Evolutionary conservation across 2,888 invertebrate genomes (phyloP).

Genomic region (Charanyca ferruginea): DNA sequence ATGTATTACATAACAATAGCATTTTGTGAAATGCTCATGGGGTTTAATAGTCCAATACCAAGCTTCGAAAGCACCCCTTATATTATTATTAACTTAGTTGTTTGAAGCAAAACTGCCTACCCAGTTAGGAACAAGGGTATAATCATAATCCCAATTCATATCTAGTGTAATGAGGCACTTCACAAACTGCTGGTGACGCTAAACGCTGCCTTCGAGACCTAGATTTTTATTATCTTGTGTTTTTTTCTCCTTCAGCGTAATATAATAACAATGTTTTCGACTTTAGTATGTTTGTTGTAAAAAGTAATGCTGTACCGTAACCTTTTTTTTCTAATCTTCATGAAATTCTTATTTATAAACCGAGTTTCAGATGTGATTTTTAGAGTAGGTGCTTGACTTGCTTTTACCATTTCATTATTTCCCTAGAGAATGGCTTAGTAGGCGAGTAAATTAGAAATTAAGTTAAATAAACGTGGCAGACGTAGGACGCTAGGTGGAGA

Average conservation of each 20-base stretch:
- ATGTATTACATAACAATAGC: not conserved
- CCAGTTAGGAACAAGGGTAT: conserved; percentile 13
- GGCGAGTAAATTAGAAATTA: conserved; percentile 13
- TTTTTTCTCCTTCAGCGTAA: conserved; percentile 19
- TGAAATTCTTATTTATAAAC: conserved; percentile 44
- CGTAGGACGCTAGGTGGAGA: not conserved
- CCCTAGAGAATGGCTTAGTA: not conserved
- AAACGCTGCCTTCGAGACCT: conserved; percentile 48
- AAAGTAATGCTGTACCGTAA: conserved; percentile 54
- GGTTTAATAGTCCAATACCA: not conserved
- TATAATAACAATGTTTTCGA: conserved; percentile 43
- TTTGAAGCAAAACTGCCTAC: not conserved
- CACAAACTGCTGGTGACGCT: conserved; percentile 48
- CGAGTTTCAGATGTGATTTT: conserved; percentile 21
- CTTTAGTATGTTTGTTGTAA: conserved; percentile 52
- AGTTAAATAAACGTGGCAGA: conserved; percentile 2
- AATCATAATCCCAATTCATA: conserved; percentile 33
- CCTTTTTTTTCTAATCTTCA: conserved; percentile 48
- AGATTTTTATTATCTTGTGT: conserved; percentile 49
- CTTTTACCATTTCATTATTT: conserved; percentile 29
- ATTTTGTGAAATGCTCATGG: not conserved
- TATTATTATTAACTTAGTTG: conserved; percentile 3
- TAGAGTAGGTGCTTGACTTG: conserved; percentile 14
- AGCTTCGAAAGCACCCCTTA: not conserved
- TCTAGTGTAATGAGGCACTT: conserved; percentile 48